These are phyloP conservation scores for Lophius piscatorius DNA, from an alignment of 2,113 vertebrate species.

Conservation along the genomic window DNA sequence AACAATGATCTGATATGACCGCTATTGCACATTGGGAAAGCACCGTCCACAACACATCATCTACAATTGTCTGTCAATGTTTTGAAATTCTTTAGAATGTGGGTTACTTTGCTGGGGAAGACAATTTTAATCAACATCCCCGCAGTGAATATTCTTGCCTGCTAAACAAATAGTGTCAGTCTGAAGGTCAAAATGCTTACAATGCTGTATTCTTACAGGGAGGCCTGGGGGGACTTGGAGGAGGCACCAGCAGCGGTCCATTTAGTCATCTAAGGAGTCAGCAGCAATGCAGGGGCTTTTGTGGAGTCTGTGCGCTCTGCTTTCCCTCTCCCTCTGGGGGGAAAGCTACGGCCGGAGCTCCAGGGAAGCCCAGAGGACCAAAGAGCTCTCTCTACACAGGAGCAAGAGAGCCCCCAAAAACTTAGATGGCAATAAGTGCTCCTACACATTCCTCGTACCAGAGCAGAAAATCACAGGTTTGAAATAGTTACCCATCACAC, in stretches of 20 bases:
- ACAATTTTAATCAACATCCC: constrained; percentile 4
- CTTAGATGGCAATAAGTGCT: constrained; percentile 88
- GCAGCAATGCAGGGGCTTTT: constrained; percentile 83
- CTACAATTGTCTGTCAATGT: constrained; percentile 11
- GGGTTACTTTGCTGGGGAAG: too few relatives aligned
- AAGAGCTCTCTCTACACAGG: constrained; percentile 51
- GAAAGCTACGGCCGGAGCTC: constrained; percentile 70
- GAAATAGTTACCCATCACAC: too few relatives aligned
- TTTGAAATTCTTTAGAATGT: too few relatives aligned
- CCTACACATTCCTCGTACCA: constrained; percentile 95
- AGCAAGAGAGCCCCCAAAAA: constrained; percentile 80
- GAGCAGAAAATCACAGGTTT: constrained; percentile 91
- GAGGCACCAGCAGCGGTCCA: constrained; percentile 48
- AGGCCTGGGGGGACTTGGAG: constrained; percentile 40
- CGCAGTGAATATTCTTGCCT: constrained; percentile 8
- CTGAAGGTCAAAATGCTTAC: not conserved
- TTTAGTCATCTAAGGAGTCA: constrained; percentile 47
- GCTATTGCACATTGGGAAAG: constrained; percentile 5
- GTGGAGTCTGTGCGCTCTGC: constrained; percentile 84
- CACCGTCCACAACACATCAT: constrained; percentile 27
- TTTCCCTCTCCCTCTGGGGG: constrained; percentile 80
- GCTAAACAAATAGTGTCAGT: too few relatives aligned
- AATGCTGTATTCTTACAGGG: constrained; percentile 48
- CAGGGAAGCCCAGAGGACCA: constrained; percentile 62
- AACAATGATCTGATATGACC: constrained; percentile 34